Evolutionary conservation across 1,140 invertebrate genomes (phyloP).

Genomic region (Ptiloglossa arizonensis): DNA sequence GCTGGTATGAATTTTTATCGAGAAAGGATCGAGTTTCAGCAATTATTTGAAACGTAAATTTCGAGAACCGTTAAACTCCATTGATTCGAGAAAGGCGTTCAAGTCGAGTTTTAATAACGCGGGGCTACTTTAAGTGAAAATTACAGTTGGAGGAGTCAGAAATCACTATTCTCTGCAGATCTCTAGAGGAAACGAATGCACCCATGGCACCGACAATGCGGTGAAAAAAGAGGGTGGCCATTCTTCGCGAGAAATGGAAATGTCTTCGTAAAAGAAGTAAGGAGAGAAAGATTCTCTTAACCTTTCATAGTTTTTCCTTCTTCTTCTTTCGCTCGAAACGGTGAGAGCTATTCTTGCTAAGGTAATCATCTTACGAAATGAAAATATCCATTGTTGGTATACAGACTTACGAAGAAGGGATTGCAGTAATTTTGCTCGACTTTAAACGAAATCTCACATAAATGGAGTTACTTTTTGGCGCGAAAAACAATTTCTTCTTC

Average conservation of each 20-base stretch:
- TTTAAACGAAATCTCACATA: not conserved
- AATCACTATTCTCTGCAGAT: not conserved
- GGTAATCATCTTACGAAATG: conserved; percentile 16
- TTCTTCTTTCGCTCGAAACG: not conserved
- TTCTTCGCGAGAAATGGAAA: not conserved
- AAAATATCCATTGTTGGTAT: conserved; percentile 12
- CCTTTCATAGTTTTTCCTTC: not conserved
- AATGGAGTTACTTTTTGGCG: not conserved
- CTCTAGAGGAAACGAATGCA: not conserved
- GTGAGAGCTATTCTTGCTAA: not conserved
- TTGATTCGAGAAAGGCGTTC: too few relatives aligned
- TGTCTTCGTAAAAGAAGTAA: not conserved
- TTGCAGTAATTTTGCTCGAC: not conserved
- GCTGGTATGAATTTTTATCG: too few relatives aligned
- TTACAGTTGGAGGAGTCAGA: not conserved
- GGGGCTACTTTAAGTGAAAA: too few relatives aligned
- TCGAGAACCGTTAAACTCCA: too few relatives aligned
- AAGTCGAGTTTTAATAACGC: not conserved
- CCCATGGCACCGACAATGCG: not conserved
- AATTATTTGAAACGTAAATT: too few relatives aligned
- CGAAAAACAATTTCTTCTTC: too few relatives aligned
- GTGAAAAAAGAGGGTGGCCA: not conserved
- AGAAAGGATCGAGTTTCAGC: too few relatives aligned
- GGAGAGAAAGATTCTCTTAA: not conserved
- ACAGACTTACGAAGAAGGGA: not conserved